Conservation (phyloP, 2,113 vertebrate species). For the Seriola quinqueradiata region DNA sequence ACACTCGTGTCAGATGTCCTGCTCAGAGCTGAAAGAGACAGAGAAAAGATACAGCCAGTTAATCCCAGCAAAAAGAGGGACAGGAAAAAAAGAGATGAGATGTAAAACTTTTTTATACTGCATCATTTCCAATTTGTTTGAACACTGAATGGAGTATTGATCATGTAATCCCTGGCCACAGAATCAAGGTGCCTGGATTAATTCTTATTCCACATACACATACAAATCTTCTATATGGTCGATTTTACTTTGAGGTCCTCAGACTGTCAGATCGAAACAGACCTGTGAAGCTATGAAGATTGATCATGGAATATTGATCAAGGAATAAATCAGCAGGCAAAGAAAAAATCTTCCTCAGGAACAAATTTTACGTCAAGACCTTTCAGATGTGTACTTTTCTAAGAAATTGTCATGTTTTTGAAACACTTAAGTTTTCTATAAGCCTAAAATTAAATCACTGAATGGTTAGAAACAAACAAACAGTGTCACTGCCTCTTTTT, state of each 20-base stretch:
- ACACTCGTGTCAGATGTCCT: neutral
- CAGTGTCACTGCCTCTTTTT: too few species aligned
- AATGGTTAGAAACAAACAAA: too few species aligned
- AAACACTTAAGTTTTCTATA: too few species aligned
- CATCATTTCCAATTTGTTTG: constrained; percentile 10
- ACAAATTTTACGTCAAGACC: neutral
- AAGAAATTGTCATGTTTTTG: too few species aligned
- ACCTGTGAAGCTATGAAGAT: neutral
- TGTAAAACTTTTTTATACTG: neutral
- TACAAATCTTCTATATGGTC: neutral
- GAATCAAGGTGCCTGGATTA: neutral
- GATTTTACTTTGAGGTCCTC: constrained; percentile 12
- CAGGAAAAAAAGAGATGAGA: neutral
- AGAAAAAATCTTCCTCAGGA: neutral
- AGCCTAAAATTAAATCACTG: too few species aligned
- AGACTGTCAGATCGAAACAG: neutral
- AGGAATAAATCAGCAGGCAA: neutral
- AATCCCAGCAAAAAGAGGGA: neutral
- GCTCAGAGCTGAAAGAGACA: neutral
- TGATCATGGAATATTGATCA: neutral
- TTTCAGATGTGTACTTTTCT: too few species aligned
- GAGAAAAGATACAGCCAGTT: neutral
- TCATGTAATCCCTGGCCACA: neutral
- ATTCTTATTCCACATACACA: constrained; percentile 6
- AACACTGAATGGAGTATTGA: constrained; percentile 37